Evolutionary conservation across 2,113 vertebrate species (phyloP), one percentile per base, ranked within the genome.

Genomic region (Cyanoderma ruficeps): DNA sequence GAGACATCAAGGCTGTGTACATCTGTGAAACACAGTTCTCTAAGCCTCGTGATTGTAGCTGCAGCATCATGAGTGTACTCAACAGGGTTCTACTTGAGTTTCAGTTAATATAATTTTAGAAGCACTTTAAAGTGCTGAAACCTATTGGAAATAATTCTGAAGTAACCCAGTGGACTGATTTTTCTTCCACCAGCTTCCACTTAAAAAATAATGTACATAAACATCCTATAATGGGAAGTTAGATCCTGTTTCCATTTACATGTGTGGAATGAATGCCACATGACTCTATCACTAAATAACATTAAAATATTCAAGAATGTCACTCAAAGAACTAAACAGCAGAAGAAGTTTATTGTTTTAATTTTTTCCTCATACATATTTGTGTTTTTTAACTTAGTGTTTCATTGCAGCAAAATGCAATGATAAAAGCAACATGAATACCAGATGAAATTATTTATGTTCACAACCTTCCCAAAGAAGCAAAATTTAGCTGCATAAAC

Each of bases 21-120:
- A 5, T 78, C 74, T 81, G 69, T 74, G 78, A 90, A 93, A 69
- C 42, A 18, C 33, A 12, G 63, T 52, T 74, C 85, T 77, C 79
- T 52, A 18, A 95, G 82, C 47, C 55, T 83, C 1, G 0, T 15
- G 4, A 83, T 59, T 70, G 55, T 55, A 93, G 85, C 64, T 95
- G 90, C 82, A 3, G 3, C 35, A 83, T 33, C 76, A 30, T 71
- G 86, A 94, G 83, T 55, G 37, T 63, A 41, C 88, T 93, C 90
- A 64, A 90, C 47, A 68, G 90, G 52, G 64, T 78, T 92, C 92
- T 95, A 67, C 93, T 91, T 88, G 68, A 90, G 52, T 92, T 97
- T 92, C 92, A 92, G 94, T 86, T 88, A 93, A 83, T 90, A 71
- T 55, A 57, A 90, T 93, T 95, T 93, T 88, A 88, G 90, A 96